A percentile compares a stretch with the other conserved stretches of the same genome.
phyloP scores from a whole-genome alignment of 1,140 invertebrate species.

The Atta cephalotes region DNA sequence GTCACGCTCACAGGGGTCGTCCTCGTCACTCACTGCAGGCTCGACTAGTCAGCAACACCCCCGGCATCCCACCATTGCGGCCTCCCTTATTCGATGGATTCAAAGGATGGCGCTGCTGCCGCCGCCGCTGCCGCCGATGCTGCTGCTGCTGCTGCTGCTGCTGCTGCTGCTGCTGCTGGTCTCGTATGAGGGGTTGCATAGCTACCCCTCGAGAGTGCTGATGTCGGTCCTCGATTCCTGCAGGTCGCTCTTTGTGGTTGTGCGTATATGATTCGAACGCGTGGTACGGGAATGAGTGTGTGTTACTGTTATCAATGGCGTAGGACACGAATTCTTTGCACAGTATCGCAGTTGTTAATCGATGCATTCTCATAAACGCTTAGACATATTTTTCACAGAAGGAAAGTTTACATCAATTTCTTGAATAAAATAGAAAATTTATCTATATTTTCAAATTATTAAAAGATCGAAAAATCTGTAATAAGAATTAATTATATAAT shows the following conservation, averaged over 20 bases:
- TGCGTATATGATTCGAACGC: slow-evolving; percentile 34
- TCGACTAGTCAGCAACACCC: slow-evolving; percentile 55
- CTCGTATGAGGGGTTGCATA: slow-evolving; percentile 65
- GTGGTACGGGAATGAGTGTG: slow-evolving; percentile 41
- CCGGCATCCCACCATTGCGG: slow-evolving; percentile 73
- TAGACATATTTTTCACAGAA: not conserved
- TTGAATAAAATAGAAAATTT: not conserved
- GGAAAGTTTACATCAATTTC: not conserved
- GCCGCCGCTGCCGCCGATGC: slow-evolving; percentile 11
- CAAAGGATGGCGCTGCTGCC: slow-evolving; percentile 62
- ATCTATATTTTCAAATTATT: not conserved
- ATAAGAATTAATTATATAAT: not conserved
- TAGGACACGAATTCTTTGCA: slow-evolving; percentile 36
- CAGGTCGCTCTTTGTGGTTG: slow-evolving; percentile 66
- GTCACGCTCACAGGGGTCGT: slow-evolving; percentile 33
- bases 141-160: slow-evolving; percentile 27
- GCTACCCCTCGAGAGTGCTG: slow-evolving; percentile 74
- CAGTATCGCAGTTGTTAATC: not conserved
- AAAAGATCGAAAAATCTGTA: not conserved
- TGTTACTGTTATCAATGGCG: slow-evolving; percentile 64
- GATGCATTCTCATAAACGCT: not conserved
- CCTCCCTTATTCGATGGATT: slow-evolving; percentile 65
- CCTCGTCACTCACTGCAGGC: slow-evolving; percentile 20
- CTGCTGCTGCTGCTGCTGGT: slow-evolving; percentile 55
- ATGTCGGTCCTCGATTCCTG: slow-evolving; percentile 74